phyloP scores from a whole-genome alignment of 1,140 invertebrate species.

The Heliothis subflexa region DNA sequence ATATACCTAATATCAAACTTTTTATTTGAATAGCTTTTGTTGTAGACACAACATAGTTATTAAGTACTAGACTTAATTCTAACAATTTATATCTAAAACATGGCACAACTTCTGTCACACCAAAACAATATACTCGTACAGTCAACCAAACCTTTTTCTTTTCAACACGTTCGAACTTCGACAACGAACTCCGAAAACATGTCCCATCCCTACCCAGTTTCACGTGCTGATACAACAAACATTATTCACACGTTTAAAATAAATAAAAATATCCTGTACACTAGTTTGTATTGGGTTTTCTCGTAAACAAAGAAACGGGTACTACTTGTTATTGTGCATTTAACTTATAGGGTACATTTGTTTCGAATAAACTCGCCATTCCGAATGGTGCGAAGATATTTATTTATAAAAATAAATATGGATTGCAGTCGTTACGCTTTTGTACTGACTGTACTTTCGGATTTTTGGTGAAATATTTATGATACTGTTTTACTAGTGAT shows the following conservation, averaged over 20 bases:
- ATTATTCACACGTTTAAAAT: conserved; percentile 49
- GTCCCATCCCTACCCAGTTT: conserved; percentile 11
- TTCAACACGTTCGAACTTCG: background rate
- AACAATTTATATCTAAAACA: too few species aligned
- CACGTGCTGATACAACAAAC: conserved; percentile 40
- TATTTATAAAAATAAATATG: conserved; percentile 21
- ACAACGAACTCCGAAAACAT: background rate
- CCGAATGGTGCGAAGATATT: conserved; percentile 24
- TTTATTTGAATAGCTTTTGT: too few species aligned
- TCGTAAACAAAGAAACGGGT: conserved; percentile 44
- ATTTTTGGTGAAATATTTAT: background rate
- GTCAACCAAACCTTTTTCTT: too few species aligned
- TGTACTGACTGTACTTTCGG: background rate
- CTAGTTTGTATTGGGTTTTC: conserved; percentile 39
- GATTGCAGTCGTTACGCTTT: background rate
- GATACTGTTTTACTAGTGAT: background rate
- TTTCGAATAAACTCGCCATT: conserved; percentile 29
- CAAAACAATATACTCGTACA: too few species aligned
- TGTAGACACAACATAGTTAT: too few species aligned
- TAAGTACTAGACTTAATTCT: too few species aligned
- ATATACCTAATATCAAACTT: too few species aligned
- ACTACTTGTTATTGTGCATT: conserved; percentile 44
- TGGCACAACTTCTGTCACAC: too few species aligned
- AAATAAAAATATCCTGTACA: conserved; percentile 47
- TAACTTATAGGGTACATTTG: conserved; percentile 46